Conservation (phyloP, 2,888 invertebrate genomes). For the Archips crataeganus region DNA sequence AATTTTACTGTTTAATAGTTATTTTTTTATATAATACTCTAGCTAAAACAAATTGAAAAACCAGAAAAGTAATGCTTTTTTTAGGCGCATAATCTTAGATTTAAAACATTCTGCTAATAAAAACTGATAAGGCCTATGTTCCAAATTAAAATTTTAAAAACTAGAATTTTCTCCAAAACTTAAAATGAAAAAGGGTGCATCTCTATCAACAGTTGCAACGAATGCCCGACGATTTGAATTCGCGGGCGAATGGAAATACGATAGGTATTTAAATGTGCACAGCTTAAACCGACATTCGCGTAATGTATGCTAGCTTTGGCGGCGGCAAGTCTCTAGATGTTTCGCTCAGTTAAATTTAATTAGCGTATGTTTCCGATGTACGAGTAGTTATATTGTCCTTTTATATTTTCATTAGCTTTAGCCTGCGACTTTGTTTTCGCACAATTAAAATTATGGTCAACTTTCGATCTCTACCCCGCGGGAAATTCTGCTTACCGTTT, state of each 20-base stretch:
- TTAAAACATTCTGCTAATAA: too few relatives aligned
- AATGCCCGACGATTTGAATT: slow-evolving; percentile 37
- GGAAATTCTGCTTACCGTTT: too few relatives aligned
- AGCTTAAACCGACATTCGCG: slow-evolving; percentile 20
- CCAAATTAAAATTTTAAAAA: neutral
- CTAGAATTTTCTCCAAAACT: neutral
- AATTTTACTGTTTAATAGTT: too few relatives aligned
- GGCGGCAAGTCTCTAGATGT: slow-evolving; percentile 10
- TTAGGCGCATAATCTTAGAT: too few relatives aligned
- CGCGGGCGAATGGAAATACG: slow-evolving; percentile 33
- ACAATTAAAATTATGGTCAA: too few relatives aligned
- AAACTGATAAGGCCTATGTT: too few relatives aligned
- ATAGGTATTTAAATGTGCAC: slow-evolving; percentile 32
- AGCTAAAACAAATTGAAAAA: too few relatives aligned
- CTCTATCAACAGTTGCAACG: slow-evolving; percentile 19
- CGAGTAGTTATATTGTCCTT: neutral
- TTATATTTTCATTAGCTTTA: neutral
- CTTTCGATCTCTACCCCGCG: too few relatives aligned
- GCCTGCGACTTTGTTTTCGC: neutral
- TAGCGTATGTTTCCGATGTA: neutral
- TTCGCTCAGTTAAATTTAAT: slow-evolving; percentile 19
- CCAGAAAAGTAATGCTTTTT: too few relatives aligned
- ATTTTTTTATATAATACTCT: too few relatives aligned
- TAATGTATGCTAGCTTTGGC: slow-evolving; percentile 19
- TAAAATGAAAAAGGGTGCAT: slow-evolving; percentile 12